Evolutionary conservation across 2,888 invertebrate species (phyloP).

Genomic region (Hoplodrina blanda): DNA sequence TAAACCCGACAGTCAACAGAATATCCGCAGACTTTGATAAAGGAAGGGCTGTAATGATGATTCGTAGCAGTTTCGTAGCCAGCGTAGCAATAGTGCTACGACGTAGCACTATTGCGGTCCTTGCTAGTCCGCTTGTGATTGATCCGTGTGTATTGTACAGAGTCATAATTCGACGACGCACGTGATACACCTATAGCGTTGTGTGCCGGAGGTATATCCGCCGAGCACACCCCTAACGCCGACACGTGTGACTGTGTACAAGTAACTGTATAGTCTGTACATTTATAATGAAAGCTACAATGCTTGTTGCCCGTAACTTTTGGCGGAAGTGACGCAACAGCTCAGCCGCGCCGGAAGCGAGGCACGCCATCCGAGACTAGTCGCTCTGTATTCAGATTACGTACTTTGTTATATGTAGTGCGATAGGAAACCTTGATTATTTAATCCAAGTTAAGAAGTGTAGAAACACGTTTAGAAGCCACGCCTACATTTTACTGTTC

Average conservation of each 20-base stretch:
- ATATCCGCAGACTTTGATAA: no score
- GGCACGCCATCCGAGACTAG: neutral
- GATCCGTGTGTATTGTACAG: no score
- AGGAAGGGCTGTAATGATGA: neutral
- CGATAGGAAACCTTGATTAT: no score
- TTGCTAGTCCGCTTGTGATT: no score
- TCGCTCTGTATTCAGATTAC: conserved; percentile 22
- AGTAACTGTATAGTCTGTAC: conserved; percentile 6
- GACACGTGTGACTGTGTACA: neutral
- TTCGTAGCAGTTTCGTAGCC: neutral
- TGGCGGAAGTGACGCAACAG: conserved; percentile 34
- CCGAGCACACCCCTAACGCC: no score
- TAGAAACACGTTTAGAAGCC: no score
- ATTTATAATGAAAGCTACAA: conserved; percentile 28
- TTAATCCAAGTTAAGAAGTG: no score
- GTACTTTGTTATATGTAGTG: conserved; percentile 15
- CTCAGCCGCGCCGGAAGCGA: conserved; percentile 27
- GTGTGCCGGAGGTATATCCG: no score
- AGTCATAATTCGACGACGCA: no score
- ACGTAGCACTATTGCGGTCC: conserved; percentile 3
- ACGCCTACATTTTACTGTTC: no score
- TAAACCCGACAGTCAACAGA: no score
- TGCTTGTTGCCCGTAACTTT: conserved; percentile 10
- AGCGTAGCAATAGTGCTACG: neutral
- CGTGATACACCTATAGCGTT: no score